Conservation (phyloP, 2,888 invertebrate genomes). For the Andrena chrysosceles region DNA sequence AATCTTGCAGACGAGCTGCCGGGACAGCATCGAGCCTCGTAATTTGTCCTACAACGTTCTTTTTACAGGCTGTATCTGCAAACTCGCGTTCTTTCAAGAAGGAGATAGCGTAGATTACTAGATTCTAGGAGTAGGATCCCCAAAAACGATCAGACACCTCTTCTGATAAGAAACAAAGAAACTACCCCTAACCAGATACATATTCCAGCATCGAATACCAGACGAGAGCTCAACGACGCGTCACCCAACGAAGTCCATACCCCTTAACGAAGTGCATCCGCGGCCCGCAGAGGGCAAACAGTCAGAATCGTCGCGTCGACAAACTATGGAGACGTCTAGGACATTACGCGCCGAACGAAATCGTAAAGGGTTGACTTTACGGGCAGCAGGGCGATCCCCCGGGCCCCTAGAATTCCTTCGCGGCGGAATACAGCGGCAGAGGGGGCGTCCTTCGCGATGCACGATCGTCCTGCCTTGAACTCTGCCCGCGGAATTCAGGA, state of each 20-base stretch:
- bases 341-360: slow-evolving; percentile 77
- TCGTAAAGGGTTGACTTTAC: slow-evolving; percentile 80
- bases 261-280: neutral
- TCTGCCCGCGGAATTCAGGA: slow-evolving; percentile 56
- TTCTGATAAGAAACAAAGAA: no score
- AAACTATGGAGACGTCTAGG: slow-evolving; percentile 81
- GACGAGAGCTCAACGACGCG: neutral
- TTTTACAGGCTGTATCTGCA: neutral
- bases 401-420: slow-evolving; percentile 28
- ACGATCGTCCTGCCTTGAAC: slow-evolving; percentile 59
- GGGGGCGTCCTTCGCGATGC: slow-evolving; percentile 24
- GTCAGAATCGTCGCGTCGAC: slow-evolving; percentile 41
- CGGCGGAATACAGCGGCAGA: slow-evolving; percentile 9
- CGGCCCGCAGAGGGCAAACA: neutral
- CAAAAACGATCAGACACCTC: no score
- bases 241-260: neutral
- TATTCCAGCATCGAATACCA: no score
- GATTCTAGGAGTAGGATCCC: no score
- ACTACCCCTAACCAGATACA: no score
- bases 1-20: slow-evolving; percentile 48
- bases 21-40: slow-evolving; percentile 27
- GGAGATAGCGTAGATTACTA: neutral
- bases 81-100: neutral
- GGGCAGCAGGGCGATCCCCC: slow-evolving; percentile 61
- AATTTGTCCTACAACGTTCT: slow-evolving; percentile 34